Evolutionary conservation across 2,113 vertebrate species (phyloP).

Genomic region (Vicugna pacos): DNA sequence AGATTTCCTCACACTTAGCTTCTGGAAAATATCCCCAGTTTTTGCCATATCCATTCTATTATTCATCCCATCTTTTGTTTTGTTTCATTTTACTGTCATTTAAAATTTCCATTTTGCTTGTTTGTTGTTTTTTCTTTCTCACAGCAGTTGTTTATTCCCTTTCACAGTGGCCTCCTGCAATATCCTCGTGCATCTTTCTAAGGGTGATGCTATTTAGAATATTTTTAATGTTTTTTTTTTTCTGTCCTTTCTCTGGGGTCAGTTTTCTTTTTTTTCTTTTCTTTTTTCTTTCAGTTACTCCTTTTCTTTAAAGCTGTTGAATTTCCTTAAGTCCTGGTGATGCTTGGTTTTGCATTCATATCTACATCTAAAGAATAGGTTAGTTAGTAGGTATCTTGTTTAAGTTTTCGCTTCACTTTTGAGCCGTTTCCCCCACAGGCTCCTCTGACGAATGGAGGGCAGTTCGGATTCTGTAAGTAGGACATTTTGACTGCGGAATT

Average conservation of each 20-base stretch:
- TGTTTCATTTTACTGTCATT: slow-evolving; percentile 46
- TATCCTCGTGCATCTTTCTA: not conserved
- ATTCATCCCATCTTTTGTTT: not conserved
- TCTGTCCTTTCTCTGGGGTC: not conserved
- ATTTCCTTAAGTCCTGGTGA: not conserved
- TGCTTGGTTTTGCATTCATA: not conserved
- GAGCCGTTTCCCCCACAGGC: not conserved
- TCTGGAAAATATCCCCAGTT: not conserved
- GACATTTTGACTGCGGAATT: not conserved
- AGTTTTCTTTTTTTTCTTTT: not conserved
- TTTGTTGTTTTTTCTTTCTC: not conserved
- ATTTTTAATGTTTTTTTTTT: not conserved
- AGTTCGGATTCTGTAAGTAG: not conserved
- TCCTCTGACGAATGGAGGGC: not conserved
- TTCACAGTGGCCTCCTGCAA: not conserved
- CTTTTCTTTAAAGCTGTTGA: slow-evolving; percentile 20
- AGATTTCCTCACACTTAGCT: not conserved
- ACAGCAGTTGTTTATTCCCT: not conserved
- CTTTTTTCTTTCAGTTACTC: not conserved
- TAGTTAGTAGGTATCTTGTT: not conserved
- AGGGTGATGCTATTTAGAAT: not conserved
- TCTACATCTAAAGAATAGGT: not conserved
- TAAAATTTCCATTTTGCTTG: not conserved
- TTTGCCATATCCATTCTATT: not conserved
- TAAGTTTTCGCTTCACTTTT: slow-evolving; percentile 6